Base-by-base conservation (phyloP, 2,888 invertebrate species). In the Lordiphosa fenestrarum region DNA sequence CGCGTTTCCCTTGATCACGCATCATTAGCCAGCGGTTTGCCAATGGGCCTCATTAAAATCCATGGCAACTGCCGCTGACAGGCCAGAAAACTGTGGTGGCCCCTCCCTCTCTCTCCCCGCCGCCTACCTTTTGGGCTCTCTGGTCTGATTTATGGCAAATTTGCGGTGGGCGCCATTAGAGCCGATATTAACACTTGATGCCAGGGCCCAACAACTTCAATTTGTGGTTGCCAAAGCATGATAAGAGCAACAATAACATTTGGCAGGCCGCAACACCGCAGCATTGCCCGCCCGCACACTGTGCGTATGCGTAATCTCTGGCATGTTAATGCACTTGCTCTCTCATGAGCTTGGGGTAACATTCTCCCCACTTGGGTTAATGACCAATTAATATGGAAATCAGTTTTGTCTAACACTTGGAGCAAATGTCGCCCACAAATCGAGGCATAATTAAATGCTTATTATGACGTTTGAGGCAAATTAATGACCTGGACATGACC, bases 341-440 rank as follows among this genome's bases (percentile, higher is more conserved):
- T 15, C 33, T 21, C 42, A 38, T 10, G 19, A n/a, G 23, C 38
- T 7, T 7, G 46, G n/a, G 36, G 15, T 33, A 25, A 30, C 59
- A 47, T 58, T 57, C 53, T 56, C 35, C 15, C 33, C 53, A 25
- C 35, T 41, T 21, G n/a, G 36, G 12, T 66, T 66, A 71, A 64
- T 68, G 68, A 63, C 65, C 68, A 83, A 85, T 80, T 85, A 80
- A 85, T 84, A 85, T 85, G 85, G 71, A 70, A 80, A 85, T 72
- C 66, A 65, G 62, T 47, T 67, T 36, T 15, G 59, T 50, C 37
- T 40, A 59, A 48, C 50, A 40, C 46, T 47, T 59, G 23, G 44
- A 15, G 5, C 66, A 59, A 66, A 63, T 7, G 46, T 36, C 15
- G 7, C 15, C n/a, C 19, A 35, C 46, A 56, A 30, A 30, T 7